Evolutionary conservation across 1,140 invertebrate genomes (phyloP).

Genomic region (Armadillidium nasatum): DNA sequence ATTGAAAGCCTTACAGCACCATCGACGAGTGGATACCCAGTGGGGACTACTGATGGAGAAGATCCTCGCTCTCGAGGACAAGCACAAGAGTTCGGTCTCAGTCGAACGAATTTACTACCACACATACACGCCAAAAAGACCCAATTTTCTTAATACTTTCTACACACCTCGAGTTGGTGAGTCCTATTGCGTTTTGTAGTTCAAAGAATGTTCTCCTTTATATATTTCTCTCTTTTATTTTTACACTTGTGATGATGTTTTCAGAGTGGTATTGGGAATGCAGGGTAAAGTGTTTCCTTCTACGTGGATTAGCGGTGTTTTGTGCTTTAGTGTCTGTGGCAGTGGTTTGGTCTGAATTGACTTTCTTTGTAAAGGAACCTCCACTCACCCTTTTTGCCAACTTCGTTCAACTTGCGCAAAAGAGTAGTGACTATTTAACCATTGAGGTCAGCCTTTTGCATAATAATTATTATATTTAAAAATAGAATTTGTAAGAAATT

Average conservation of each 20-base stretch:
- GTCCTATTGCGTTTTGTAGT: neutral
- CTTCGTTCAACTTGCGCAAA: conserved; percentile 74
- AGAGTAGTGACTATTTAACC: conserved; percentile 84
- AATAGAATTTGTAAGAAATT: too few species aligned
- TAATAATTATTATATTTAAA: too few species aligned
- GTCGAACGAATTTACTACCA: conserved; percentile 69
- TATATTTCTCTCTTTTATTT: too few species aligned
- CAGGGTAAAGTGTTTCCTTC: conserved; percentile 65
- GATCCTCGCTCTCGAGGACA: conserved; percentile 73
- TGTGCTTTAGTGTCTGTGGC: conserved; percentile 74
- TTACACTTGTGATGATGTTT: conserved; percentile 48
- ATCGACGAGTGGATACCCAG: conserved; percentile 58
- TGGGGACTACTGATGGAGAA: conserved; percentile 81
- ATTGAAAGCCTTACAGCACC: conserved; percentile 53
- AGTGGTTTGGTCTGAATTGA: conserved; percentile 97
- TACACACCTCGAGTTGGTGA: conserved; percentile 35
- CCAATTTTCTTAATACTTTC: conserved; percentile 28
- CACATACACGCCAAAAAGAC: conserved; percentile 26
- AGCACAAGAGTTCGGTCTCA: conserved; percentile 70
- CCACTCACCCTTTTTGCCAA: conserved; percentile 92
- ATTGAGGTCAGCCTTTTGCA: conserved; percentile 74
- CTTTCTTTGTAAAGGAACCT: conserved; percentile 88
- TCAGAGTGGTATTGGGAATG: conserved; percentile 96
- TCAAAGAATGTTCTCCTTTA: neutral
- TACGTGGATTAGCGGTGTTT: conserved; percentile 66